Evolutionary conservation across 2,888 invertebrate species (phyloP).

Genomic region (Autographa pulchrina): DNA sequence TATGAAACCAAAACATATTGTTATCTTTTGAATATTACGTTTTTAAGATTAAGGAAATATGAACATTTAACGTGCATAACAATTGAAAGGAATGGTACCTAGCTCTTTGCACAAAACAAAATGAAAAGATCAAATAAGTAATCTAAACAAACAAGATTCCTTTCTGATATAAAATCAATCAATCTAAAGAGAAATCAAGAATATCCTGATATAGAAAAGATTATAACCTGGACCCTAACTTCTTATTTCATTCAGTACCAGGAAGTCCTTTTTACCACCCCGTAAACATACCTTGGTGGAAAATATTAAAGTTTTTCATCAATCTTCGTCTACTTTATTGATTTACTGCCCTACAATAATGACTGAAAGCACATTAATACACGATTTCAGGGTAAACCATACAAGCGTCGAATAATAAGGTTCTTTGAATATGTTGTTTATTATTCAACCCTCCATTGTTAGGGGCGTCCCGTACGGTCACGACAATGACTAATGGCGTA

Average conservation of each 20-base stretch:
- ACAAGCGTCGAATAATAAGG: conserved; percentile 47
- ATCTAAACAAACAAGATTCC: too few relatives aligned
- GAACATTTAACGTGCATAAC: neutral
- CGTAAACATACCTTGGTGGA: neutral
- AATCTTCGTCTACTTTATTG: conserved; percentile 3
- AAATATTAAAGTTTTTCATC: neutral
- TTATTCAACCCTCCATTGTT: conserved; percentile 67
- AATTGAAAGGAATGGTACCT: neutral
- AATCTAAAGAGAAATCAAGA: neutral
- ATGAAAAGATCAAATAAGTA: too few relatives aligned
- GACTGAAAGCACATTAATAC: conserved; percentile 16
- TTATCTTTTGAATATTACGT: neutral
- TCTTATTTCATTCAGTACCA: neutral
- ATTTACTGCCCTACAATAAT: neutral
- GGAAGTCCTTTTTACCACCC: neutral
- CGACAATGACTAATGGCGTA: conserved; percentile 63
- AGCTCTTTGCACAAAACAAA: neutral
- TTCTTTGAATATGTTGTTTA: conserved; percentile 61
- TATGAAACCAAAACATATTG: neutral
- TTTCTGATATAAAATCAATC: neutral
- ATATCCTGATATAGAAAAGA: neutral
- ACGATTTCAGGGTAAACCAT: conserved; percentile 31
- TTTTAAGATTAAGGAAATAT: neutral
- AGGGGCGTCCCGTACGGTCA: conserved; percentile 47
- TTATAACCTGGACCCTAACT: neutral